Conservation (phyloP, 2,888 invertebrate species). For the Diabrotica balteata region DNA sequence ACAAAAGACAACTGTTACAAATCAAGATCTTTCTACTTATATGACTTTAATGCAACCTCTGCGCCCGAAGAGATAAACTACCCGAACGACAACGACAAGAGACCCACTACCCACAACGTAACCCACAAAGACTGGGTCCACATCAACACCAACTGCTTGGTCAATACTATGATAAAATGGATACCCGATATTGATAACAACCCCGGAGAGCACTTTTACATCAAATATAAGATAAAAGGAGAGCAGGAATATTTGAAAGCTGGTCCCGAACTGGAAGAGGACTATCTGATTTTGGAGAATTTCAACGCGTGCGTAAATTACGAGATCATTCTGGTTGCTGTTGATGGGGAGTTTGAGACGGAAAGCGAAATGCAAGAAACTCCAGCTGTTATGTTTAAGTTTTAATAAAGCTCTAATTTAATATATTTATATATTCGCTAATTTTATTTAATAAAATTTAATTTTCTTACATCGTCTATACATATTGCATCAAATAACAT, state of each 20-base stretch:
- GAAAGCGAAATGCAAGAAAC: conserved; percentile 50
- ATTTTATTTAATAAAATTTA: neutral
- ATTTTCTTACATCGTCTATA: no score
- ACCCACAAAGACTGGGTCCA: conserved; percentile 30
- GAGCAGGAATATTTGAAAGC: conserved; percentile 45
- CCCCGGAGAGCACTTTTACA: conserved; percentile 51
- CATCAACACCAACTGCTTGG: conserved; percentile 41
- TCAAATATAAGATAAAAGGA: conserved; percentile 49
- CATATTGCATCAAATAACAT: no score
- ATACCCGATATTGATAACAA: conserved; percentile 50
- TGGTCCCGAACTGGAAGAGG: conserved; percentile 46
- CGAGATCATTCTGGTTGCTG: conserved; percentile 49
- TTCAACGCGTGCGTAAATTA: conserved; percentile 52
- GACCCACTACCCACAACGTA: conserved; percentile 9
- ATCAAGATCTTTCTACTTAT: no score
- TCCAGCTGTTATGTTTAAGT: conserved; percentile 45
- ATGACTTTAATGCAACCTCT: conserved; percentile 13
- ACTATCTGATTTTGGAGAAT: conserved; percentile 47
- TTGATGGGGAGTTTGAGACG: conserved; percentile 49
- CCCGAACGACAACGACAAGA: neutral
- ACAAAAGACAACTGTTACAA: conserved; percentile 22
- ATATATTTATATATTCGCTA: conserved; percentile 1
- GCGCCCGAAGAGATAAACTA: conserved; percentile 6
- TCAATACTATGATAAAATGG: conserved; percentile 50
- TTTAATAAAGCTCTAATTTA: neutral